phyloP scores from a whole-genome alignment of 1,140 invertebrate genomes.

The Halesus radiatus region DNA sequence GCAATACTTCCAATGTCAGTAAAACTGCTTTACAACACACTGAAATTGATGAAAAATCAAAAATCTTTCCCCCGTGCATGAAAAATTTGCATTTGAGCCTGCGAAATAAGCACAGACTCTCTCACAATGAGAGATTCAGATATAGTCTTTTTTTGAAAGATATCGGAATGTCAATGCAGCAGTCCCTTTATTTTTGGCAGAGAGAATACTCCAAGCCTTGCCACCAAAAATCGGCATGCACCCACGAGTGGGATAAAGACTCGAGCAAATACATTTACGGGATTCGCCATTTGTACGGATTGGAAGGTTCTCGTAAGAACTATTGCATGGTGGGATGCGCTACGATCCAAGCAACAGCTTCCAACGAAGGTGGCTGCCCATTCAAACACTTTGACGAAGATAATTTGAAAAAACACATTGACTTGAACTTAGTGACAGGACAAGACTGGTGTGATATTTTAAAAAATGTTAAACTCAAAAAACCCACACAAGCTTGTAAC shows the following conservation, averaged over 20 bases:
- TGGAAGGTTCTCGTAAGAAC: slow-evolving; percentile 76
- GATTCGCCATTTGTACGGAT: slow-evolving; percentile 80
- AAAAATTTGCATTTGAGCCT: slow-evolving; percentile 77
- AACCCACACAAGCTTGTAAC: slow-evolving; percentile 42
- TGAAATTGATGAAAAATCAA: slow-evolving; percentile 70
- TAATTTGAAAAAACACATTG: slow-evolving; percentile 65
- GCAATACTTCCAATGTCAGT: slow-evolving; percentile 58
- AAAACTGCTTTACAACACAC: slow-evolving; percentile 61
- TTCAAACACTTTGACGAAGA: slow-evolving; percentile 72
- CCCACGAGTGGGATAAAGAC: slow-evolving; percentile 76
- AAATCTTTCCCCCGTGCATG: slow-evolving; percentile 84
- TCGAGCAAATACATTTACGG: slow-evolving; percentile 78
- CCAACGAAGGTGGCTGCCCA: slow-evolving; percentile 74
- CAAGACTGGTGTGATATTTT: slow-evolving; percentile 42
- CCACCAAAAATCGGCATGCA: slow-evolving; percentile 68
- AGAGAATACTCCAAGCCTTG: slow-evolving; percentile 75
- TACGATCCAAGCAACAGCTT: slow-evolving; percentile 69
- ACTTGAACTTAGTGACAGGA: slow-evolving; percentile 46
- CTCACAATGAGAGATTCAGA: slow-evolving; percentile 80
- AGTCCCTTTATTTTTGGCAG: slow-evolving; percentile 77
- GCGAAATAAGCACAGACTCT: slow-evolving; percentile 77
- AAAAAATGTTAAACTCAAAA: slow-evolving; percentile 29
- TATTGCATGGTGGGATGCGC: slow-evolving; percentile 73
- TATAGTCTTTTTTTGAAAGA: slow-evolving; percentile 81
- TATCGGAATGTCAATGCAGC: slow-evolving; percentile 76